Conservation (phyloP, 2,888 invertebrate genomes). For the Spisula solida region DNA sequence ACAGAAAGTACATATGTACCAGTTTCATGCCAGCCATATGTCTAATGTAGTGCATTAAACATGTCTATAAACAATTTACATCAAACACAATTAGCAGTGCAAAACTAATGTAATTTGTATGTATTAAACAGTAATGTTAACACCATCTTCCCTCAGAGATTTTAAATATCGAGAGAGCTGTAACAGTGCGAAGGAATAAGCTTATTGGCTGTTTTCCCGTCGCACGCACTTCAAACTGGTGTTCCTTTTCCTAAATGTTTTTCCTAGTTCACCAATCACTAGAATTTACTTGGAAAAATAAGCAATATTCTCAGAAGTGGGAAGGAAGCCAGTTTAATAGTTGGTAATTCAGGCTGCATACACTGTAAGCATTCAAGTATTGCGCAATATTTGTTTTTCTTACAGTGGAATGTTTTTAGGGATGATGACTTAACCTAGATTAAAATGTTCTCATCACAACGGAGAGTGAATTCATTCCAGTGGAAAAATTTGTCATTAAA, state of each 20-base stretch:
- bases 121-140: not conserved
- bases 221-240: not conserved
- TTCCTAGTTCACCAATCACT: not conserved
- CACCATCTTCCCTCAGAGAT: not conserved
- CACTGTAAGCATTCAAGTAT: not conserved
- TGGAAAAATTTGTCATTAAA: not conserved
- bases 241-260: not conserved
- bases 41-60: not conserved
- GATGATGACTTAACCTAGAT: not conserved
- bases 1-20: not conserved
- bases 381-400: not conserved
- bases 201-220: too few species aligned
- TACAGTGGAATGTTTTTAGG: not conserved
- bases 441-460: not conserved
- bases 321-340: slow-evolving; percentile 2
- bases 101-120: not conserved
- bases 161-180: not conserved
- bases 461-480: not conserved
- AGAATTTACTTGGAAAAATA: not conserved
- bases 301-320: slow-evolving; percentile 1
- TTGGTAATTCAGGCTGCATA: not conserved
- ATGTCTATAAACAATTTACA: not conserved
- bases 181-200: too few species aligned
- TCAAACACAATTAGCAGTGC: not conserved
- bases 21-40: not conserved